Conservation (phyloP, 2,797 vertebrate genomes). For the Botia kubotai region DNA sequence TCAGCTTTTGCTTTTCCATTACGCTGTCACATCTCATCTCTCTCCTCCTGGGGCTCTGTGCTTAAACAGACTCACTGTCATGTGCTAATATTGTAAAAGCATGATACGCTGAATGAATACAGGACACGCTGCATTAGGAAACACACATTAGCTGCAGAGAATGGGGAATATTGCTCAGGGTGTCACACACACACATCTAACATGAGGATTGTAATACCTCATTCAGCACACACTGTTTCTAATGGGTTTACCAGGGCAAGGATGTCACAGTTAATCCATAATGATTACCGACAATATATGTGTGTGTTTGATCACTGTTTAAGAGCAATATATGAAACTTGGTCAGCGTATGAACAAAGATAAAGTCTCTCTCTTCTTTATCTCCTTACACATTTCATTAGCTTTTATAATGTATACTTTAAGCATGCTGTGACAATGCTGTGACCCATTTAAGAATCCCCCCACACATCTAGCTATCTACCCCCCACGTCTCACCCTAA, state of each 20-base stretch:
- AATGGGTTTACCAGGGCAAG: slow-evolving; percentile 13
- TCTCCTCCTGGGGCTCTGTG: slow-evolving; percentile 23
- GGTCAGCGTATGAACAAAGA: background rate
- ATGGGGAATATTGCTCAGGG: slow-evolving; percentile 50
- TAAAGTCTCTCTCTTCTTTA: background rate
- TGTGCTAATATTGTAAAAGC: slow-evolving; percentile 77
- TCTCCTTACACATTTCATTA: slow-evolving; percentile 39
- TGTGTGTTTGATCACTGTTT: slow-evolving; percentile 5
- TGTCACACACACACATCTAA: slow-evolving; percentile 23
- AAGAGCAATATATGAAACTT: background rate
- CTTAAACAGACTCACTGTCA: slow-evolving; percentile 59
- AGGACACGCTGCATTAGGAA: slow-evolving; percentile 54
- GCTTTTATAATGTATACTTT: slow-evolving; percentile 55
- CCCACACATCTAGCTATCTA: slow-evolving; percentile 18
- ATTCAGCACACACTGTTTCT: background rate
- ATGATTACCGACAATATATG: background rate
- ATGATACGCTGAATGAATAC: slow-evolving; percentile 61
- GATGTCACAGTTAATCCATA: slow-evolving; percentile 22
- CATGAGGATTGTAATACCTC: slow-evolving; percentile 27
- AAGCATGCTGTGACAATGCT: slow-evolving; percentile 46
- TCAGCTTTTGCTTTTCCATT: background rate
- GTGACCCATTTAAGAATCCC: slow-evolving; percentile 55
- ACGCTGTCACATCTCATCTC: background rate
- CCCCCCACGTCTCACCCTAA: slow-evolving; percentile 54
- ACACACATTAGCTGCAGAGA: slow-evolving; percentile 56